Percentiles rank a stretch among this genome's conserved stretches.
phyloP scores from a whole-genome alignment of 2,113 vertebrate species.

The Camelus bactrianus region DNA sequence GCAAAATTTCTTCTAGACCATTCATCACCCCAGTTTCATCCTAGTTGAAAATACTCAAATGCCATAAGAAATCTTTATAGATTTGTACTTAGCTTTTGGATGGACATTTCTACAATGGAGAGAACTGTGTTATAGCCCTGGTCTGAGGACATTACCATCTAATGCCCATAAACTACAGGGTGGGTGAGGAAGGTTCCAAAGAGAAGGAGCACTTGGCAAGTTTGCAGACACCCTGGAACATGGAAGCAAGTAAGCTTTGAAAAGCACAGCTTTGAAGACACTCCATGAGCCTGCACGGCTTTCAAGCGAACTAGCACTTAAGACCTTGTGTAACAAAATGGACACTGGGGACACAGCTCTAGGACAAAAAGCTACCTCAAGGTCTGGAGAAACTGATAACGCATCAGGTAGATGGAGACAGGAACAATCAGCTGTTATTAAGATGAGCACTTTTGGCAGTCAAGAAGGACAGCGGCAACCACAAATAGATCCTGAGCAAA shows the following conservation, averaged over 20 bases:
- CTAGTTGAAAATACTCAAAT: conserved; percentile 82
- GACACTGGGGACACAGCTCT: conserved; percentile 93
- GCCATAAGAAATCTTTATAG: conserved; percentile 82
- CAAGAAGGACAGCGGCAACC: conserved; percentile 90
- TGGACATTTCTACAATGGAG: conserved; percentile 84
- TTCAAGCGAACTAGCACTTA: conserved; percentile 89
- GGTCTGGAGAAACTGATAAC: conserved; percentile 93
- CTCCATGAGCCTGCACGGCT: conserved; percentile 91
- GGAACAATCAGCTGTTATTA: conserved; percentile 92
- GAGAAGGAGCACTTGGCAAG: conserved; percentile 83
- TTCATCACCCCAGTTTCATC: conserved; percentile 80
- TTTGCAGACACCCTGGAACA: conserved; percentile 85
- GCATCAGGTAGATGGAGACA: conserved; percentile 96
- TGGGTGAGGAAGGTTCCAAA: conserved; percentile 85
- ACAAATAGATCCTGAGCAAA: conserved; percentile 91
- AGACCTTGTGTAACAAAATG: conserved; percentile 92
- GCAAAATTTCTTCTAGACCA: conserved; percentile 70
- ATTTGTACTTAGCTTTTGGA: conserved; percentile 83
- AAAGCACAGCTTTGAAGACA: conserved; percentile 87
- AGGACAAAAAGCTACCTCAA: conserved; percentile 94
- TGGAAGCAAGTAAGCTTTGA: conserved; percentile 88
- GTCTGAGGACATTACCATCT: conserved; percentile 81
- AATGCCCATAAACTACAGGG: conserved; percentile 86
- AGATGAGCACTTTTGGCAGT: conserved; percentile 94
- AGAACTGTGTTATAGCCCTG: conserved; percentile 85